Evolutionary conservation across 1,140 invertebrate species (phyloP).

Genomic region (Pachypsylla venusta): DNA sequence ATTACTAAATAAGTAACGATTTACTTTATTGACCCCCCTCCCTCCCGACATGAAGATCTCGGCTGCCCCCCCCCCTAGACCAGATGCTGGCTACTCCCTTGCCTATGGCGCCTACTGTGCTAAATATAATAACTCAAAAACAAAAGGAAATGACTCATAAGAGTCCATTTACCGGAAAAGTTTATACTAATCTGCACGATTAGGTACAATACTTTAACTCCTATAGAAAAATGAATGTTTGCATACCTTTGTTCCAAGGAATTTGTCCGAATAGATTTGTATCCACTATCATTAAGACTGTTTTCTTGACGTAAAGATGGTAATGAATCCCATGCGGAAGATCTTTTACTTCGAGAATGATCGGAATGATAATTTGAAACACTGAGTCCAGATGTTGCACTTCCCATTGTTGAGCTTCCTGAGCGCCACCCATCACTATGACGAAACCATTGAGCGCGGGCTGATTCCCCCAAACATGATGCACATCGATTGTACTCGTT

Average conservation of each 20-base stretch:
- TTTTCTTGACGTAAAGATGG: slow-evolving; percentile 64
- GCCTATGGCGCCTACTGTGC: no score
- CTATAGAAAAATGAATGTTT: slow-evolving; percentile 10
- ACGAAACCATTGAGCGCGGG: slow-evolving; percentile 68
- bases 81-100: no score
- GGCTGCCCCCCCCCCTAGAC: no score
- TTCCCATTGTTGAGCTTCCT: slow-evolving; percentile 51
- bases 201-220: no score
- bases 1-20: no score
- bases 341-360: slow-evolving; percentile 40
- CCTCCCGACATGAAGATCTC: no score
- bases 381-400: slow-evolving; percentile 24
- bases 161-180: no score
- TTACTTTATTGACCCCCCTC: no score
- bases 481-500: slow-evolving; percentile 40
- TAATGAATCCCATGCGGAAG: slow-evolving; percentile 68
- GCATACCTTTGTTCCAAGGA: slow-evolving; percentile 65
- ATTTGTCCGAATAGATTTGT: slow-evolving; percentile 67
- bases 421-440: slow-evolving; percentile 76
- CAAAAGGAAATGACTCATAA: no score
- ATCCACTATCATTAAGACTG: slow-evolving; percentile 67
- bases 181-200: no score
- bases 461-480: slow-evolving; percentile 68
- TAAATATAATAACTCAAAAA: no score
- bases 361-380: slow-evolving; percentile 30